phyloP scores from a whole-genome alignment of 2,797 vertebrate species.

The Mycteria americana region DNA sequence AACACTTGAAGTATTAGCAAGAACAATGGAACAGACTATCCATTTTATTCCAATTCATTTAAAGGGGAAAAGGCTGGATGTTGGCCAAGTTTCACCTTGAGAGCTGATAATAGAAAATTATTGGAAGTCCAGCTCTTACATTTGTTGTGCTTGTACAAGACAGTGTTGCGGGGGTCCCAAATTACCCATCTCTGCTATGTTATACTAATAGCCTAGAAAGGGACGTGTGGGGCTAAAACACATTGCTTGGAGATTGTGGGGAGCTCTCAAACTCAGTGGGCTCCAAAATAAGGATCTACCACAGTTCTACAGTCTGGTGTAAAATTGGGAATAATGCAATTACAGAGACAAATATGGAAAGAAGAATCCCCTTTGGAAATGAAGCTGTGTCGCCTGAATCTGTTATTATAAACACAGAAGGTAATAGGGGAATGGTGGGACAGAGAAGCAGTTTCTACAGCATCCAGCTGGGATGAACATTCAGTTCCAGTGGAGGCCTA shows the following conservation, averaged over 20 bases:
- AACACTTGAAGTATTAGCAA: conserved; percentile 55
- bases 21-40: conserved; percentile 42
- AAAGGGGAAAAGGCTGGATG: conserved; percentile 12
- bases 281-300: background rate
- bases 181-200: background rate
- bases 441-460: background rate
- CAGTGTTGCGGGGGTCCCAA: background rate
- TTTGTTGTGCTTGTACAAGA: background rate
- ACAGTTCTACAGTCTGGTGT: background rate
- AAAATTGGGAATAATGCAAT: background rate
- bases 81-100: background rate
- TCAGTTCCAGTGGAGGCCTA: background rate
- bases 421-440: background rate
- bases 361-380: background rate
- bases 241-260: background rate
- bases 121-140: background rate
- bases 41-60: conserved; percentile 37
- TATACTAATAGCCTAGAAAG: background rate
- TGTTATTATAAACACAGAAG: background rate
- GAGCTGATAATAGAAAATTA: background rate
- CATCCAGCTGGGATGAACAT: background rate
- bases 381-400: background rate
- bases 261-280: background rate
- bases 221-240: background rate
- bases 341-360: background rate